Evolutionary conservation across 2,888 invertebrate species (phyloP), one percentile per base, ranked within the genome.

Genomic region (Frankliniella intonsa): DNA sequence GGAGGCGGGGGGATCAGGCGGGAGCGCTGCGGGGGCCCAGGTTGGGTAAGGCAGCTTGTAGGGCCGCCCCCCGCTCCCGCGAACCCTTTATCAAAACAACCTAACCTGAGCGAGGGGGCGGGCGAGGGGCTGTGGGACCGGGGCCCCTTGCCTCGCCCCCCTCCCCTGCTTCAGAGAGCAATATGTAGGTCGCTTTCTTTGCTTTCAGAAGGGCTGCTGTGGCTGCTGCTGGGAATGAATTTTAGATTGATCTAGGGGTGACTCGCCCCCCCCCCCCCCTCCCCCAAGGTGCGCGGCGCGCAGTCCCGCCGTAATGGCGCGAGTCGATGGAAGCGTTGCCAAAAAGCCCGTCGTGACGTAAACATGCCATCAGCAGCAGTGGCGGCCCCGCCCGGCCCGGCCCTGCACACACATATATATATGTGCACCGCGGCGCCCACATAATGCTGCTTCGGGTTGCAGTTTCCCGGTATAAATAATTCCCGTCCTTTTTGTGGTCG

Each of bases 41-140:
- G 69, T 19, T 55, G 55, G 55, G 14, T 55, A 19, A 38, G 38
- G 38, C 38, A 38, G 38, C 38, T 38, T 38, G 38, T 38, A 38
- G 55, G 55, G 14, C 17, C 55, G 55, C 55, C 10, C 69, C 69
- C 69, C 69, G 69, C 25, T 22, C 69, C 69, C 25, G 8, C 12
- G n/a, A 22, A 12, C 12, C 69, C 69, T 76, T 76, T 76, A 76
- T 76, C 69, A 76, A 76, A 76, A 76, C 69, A 76, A 25, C 69
- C 69, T 19, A 19, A 55, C 14, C 55, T 14, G 55, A 3, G 55
- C 55, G 25, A 62, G 22, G 25, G 69, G 22, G 25, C 62, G 62
- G 38, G 38, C n/a, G n/a, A n/a, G n/a, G n/a, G n/a, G n/a, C n/a
- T n/a, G n/a, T n/a, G n/a, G n/a, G n/a, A n/a, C n/a, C n/a, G n/a